Conservation (phyloP, 2,113 vertebrate species). For the Marmota flaviventris region DNA sequence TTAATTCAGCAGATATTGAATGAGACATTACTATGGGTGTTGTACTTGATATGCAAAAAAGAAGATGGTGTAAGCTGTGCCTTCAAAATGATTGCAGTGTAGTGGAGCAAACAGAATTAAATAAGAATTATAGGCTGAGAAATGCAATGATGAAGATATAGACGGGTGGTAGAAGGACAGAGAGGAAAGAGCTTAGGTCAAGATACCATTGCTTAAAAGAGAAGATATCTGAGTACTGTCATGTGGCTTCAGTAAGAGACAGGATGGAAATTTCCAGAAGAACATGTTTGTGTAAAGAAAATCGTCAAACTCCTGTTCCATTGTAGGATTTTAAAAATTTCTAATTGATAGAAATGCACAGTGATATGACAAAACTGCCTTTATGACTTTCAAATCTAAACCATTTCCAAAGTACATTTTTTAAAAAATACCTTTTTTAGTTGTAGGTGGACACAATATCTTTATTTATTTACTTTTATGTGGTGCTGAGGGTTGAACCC, state of each 20-base stretch:
- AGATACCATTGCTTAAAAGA: background rate
- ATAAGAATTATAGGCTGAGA: background rate
- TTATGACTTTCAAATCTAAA: background rate
- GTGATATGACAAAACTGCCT: background rate
- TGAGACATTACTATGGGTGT: background rate
- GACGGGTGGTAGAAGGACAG: background rate
- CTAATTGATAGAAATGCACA: background rate
- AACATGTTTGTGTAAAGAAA: background rate
- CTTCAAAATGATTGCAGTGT: background rate
- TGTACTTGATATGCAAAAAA: background rate
- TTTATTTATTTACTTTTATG: no score
- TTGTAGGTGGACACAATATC: no score
- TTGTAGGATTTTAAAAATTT: background rate
- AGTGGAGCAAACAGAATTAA: background rate
- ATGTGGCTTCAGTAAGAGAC: background rate
- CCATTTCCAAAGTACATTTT: background rate
- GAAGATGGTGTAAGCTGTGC: background rate
- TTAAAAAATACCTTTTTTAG: no score
- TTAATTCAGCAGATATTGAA: background rate
- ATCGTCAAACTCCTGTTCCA: background rate
- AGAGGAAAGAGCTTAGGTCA: background rate
- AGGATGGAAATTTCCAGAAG: background rate
- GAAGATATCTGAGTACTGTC: background rate
- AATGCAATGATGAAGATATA: background rate
- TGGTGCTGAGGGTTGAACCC: no score